Evolutionary conservation across 2,888 invertebrate species (phyloP).

Genomic region (Rhamphomyia laevipes): DNA sequence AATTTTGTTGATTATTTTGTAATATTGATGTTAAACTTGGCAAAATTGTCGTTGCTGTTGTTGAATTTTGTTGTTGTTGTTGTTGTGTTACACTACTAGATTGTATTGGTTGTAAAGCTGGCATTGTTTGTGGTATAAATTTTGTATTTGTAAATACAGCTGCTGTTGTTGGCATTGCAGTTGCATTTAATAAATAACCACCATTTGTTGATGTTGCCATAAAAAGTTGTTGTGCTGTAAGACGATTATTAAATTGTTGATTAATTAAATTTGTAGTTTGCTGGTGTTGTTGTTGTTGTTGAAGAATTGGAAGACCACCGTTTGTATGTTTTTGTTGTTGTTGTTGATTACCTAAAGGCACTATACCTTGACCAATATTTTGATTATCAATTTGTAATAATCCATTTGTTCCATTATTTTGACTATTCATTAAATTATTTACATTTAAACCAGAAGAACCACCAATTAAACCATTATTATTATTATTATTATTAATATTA

Average conservation of each 20-base stretch:
- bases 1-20: conserved; percentile 10
- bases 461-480: not conserved
- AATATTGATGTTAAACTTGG: conserved; percentile 14
- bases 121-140: conserved; percentile 16
- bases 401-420: not conserved
- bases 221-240: conserved; percentile 29
- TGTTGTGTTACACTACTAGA: conserved; percentile 17
- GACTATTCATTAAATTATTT: not conserved
- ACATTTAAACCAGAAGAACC: no score
- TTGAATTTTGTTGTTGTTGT: conserved; percentile 13
- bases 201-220: conserved; percentile 34
- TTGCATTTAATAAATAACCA: conserved; percentile 31
- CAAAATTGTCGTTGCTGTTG: conserved; percentile 5
- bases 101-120: conserved; percentile 33
- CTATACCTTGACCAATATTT: conserved; percentile 8
- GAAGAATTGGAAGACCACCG: conserved; percentile 24
- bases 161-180: conserved; percentile 33
- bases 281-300: conserved; percentile 22
- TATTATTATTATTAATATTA: conserved; percentile 5
- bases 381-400: conserved; percentile 8
- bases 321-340: conserved; percentile 26
- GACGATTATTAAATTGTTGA: conserved; percentile 1
- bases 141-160: conserved; percentile 26
- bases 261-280: conserved; percentile 4
- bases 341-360: conserved; percentile 19